Percentiles rank a stretch among this genome's conserved stretches.
phyloP scores from a whole-genome alignment of 1,140 invertebrate genomes.

The Oncopodura yosiiana region DNA sequence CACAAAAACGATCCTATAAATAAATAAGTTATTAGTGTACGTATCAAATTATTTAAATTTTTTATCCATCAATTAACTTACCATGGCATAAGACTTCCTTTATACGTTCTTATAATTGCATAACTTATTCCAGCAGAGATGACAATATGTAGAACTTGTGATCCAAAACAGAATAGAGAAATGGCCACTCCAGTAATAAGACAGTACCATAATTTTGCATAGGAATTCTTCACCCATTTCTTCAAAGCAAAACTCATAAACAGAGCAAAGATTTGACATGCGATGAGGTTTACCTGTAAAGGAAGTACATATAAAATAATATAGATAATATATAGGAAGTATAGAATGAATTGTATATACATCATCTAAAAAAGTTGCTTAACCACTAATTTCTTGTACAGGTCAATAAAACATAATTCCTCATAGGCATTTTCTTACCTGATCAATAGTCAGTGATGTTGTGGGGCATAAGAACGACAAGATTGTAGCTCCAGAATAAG shows the following conservation, averaged over 20 bases:
- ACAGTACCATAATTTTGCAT: slow-evolving; percentile 61
- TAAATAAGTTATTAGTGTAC: not conserved
- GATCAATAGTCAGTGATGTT: slow-evolving; percentile 26
- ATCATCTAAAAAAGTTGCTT: not conserved
- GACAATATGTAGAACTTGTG: slow-evolving; percentile 47
- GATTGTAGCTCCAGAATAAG: slow-evolving; percentile 23
- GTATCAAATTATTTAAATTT: too few species aligned
- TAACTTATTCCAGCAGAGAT: slow-evolving; percentile 45
- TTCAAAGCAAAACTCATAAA: slow-evolving; percentile 59
- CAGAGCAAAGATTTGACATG: slow-evolving; percentile 67
- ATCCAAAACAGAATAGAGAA: slow-evolving; percentile 80
- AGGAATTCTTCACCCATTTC: slow-evolving; percentile 52
- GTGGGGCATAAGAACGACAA: slow-evolving; percentile 22
- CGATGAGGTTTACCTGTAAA: slow-evolving; percentile 69
- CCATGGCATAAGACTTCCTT: slow-evolving; percentile 55
- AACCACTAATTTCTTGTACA: not conserved
- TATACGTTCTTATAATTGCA: slow-evolving; percentile 52
- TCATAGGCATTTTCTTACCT: slow-evolving; percentile 24
- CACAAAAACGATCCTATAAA: slow-evolving; percentile 1
- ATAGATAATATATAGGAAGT: not conserved
- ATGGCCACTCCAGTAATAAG: slow-evolving; percentile 62
- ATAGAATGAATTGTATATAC: not conserved
- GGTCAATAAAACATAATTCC: not conserved
- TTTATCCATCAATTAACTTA: slow-evolving; percentile 37
- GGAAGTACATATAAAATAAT: slow-evolving; percentile 37